Conservation (phyloP, 2,797 vertebrate genomes). For the Rhabdophis nuchalis region DNA sequence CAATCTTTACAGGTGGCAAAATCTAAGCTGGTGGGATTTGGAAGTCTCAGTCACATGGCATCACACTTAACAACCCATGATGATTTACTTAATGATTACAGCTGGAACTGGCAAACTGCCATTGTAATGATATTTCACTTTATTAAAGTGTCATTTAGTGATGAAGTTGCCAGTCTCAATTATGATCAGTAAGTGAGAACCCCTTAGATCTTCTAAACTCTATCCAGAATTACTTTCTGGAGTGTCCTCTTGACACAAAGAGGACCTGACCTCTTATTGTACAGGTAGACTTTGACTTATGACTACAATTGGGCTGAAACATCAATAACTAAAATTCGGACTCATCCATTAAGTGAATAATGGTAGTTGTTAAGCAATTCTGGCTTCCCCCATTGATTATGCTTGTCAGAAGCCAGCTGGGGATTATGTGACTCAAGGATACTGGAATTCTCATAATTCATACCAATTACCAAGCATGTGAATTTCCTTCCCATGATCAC, state of each 20-base stretch:
- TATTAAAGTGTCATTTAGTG: neutral
- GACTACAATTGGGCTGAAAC: neutral
- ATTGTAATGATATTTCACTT: neutral
- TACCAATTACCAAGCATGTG: neutral
- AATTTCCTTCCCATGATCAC: neutral
- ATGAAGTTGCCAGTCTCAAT: neutral
- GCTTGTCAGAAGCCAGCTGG: neutral
- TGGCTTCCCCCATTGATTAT: neutral
- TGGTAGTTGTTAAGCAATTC: neutral
- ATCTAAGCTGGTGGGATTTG: neutral
- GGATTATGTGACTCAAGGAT: no score
- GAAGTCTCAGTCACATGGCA: neutral
- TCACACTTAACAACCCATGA: neutral
- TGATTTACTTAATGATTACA: neutral
- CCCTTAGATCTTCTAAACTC: neutral
- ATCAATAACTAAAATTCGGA: neutral
- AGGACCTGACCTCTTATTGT: neutral
- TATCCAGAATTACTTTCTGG: neutral
- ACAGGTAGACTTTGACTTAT: neutral
- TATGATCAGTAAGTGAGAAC: neutral
- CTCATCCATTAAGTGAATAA: neutral
- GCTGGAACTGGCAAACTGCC: neutral
- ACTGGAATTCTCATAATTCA: neutral
- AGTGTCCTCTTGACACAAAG: neutral
- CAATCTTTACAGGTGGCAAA: neutral